Evolutionary conservation across 2,797 vertebrate species (phyloP).

Genomic region (Stomatorhinus walkeri): DNA sequence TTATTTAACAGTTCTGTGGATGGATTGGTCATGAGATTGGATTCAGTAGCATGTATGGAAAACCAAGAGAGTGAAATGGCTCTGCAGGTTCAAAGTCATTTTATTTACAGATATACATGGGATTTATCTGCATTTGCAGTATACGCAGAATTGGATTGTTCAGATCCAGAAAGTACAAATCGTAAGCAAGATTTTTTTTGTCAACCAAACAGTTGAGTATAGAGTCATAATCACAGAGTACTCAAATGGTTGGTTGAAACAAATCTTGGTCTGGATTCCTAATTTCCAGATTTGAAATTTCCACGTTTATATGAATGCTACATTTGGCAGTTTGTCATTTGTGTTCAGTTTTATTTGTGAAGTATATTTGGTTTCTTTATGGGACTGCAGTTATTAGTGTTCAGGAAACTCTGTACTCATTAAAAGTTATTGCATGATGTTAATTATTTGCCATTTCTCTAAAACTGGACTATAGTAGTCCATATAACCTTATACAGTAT

Average conservation of each 20-base stretch:
- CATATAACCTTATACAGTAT: neutral
- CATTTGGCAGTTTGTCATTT: neutral
- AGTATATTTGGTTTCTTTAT: neutral
- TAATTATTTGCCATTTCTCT: neutral
- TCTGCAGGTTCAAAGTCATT: neutral
- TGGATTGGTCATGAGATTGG: neutral
- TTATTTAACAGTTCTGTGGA: neutral
- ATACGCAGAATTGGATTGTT: neutral
- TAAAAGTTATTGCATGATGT: neutral
- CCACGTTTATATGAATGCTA: neutral
- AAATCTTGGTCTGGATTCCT: neutral
- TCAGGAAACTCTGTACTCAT: neutral
- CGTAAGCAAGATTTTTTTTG: neutral
- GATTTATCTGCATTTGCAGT: neutral
- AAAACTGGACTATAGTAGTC: neutral
- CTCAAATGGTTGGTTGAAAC: neutral
- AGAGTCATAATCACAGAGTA: neutral
- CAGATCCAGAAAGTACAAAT: neutral
- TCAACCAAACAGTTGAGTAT: neutral
- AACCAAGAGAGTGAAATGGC: neutral
- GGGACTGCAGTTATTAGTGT: neutral
- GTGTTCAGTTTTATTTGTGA: neutral
- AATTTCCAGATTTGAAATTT: neutral
- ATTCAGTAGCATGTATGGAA: neutral
- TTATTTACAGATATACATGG: neutral